Base-by-base conservation (phyloP, 2,113 vertebrate genomes). In the Microtus oregoni region DNA sequence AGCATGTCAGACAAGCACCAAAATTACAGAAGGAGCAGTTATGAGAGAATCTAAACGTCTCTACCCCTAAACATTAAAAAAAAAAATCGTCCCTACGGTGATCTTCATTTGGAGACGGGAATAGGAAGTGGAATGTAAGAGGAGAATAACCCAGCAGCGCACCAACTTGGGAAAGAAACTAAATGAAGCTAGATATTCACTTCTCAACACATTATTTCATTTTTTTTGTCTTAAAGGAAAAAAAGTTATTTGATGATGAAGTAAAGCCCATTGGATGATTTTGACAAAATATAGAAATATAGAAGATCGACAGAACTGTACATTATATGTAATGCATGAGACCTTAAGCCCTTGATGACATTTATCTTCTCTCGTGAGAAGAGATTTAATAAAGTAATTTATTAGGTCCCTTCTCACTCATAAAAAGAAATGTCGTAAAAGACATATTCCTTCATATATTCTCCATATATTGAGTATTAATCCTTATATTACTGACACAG, bases 371-470 rank as follows among this genome's bases (percentile, higher is more conserved):
- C 97, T 97, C 96, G n/a, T 95, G 94, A 98, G 96, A 96, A 86
- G 97, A 98, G 90, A 97, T 97, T 97, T 97, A 94, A 97, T 96
- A 97, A 97, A 96, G 97, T 96, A 97, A 98, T 98, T 98, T 97
- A 98, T 92, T 97, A 96, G 87, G 86, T 97, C 96, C 94, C 96
- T 98, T 98, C 97, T 98, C 96, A 82, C 94, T 98, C 98, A 91
- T 97, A 97, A 97, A 98, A 98, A 97, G 95, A 97, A 98, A 98
- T 96, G 89, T 92, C 96, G 89, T 61, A 72, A 95, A 98, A 98
- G 86, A 82, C 90, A 90, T 94, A 85, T 82, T 50, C 94, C 92
- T 96, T 70, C 81, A 91, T 90, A 90, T 92, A 32, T 61, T 14
- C 14, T 91, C 86, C 86, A 91, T 82, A 97, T 65, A 94, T 47